phyloP scores from a whole-genome alignment of 2,113 vertebrate genomes.

The Agelaius tricolor region DNA sequence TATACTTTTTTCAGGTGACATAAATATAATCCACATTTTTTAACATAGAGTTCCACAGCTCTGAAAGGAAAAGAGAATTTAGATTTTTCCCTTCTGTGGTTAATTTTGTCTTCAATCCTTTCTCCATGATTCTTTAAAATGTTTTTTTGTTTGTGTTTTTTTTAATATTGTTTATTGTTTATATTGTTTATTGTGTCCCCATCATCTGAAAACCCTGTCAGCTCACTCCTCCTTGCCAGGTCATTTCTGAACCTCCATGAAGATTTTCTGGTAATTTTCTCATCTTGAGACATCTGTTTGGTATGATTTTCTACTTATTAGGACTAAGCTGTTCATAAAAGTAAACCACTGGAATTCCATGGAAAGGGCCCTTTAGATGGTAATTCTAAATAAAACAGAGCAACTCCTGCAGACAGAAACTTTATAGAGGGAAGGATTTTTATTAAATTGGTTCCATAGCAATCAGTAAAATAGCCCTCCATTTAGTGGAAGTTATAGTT shows the following conservation, averaged over 20 bases:
- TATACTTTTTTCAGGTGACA: neutral
- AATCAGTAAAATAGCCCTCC: neutral
- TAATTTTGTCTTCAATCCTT: neutral
- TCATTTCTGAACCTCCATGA: neutral
- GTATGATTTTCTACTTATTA: neutral
- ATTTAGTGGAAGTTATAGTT: neutral
- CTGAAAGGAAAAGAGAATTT: neutral
- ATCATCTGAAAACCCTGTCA: neutral
- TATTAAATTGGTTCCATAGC: neutral
- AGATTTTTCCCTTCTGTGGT: neutral
- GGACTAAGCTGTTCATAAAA: neutral
- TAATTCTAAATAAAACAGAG: neutral
- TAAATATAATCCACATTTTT: neutral
- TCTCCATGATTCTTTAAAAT: neutral
- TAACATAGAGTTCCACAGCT: neutral
- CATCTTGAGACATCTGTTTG: neutral
- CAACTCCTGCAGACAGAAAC: neutral
- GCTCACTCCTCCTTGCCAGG: neutral
- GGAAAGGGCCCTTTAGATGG: neutral
- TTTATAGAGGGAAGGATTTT: neutral
- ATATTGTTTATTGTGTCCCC: too few relatives aligned
- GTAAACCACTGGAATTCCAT: neutral
- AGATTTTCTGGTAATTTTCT: neutral
- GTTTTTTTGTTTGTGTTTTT: neutral
- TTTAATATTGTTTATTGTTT: too few relatives aligned